Conservation (phyloP, 2,888 invertebrate genomes). For the Aphidoletes aphidimyza region DNA sequence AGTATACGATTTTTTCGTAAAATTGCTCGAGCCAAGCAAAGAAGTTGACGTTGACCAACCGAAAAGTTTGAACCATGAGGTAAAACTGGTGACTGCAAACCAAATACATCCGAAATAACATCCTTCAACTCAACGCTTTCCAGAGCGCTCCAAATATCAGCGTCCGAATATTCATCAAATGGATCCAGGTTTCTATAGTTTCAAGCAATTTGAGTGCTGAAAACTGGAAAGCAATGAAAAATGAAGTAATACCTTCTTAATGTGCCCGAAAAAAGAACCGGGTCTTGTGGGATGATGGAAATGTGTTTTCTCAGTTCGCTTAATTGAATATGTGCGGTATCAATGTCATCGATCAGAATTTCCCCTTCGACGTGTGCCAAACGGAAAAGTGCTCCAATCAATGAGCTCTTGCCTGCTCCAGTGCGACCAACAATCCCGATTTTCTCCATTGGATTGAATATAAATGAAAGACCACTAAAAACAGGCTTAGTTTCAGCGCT, state of each 20-base stretch:
- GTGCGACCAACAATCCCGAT: constrained; percentile 66
- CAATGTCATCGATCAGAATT: constrained; percentile 76
- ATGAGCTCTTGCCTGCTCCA: constrained; percentile 79
- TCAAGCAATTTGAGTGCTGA: constrained; percentile 68
- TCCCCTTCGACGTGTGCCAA: constrained; percentile 74
- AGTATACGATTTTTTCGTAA: constrained; percentile 80
- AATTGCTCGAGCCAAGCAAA: constrained; percentile 86
- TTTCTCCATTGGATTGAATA: constrained; percentile 69
- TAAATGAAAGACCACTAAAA: constrained; percentile 74
- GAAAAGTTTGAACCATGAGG: constrained; percentile 72
- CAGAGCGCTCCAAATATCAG: constrained; percentile 76
- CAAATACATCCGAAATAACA: constrained; percentile 66
- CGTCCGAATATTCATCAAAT: constrained; percentile 76
- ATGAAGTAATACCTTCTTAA: constrained; percentile 61
- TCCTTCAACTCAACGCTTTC: constrained; percentile 76
- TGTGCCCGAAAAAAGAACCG: constrained; percentile 66
- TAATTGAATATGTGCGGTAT: constrained; percentile 71
- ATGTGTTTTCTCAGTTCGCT: constrained; percentile 72
- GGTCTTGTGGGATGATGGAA: constrained; percentile 73
- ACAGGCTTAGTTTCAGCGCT: constrained; percentile 84
- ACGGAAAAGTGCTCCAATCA: constrained; percentile 70
- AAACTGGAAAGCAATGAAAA: constrained; percentile 63
- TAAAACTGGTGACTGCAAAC: constrained; percentile 69
- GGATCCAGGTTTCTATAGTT: constrained; percentile 83
- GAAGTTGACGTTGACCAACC: constrained; percentile 75